Base-by-base conservation (phyloP, 2,888 invertebrate genomes). In the Acrobasis consociella region DNA sequence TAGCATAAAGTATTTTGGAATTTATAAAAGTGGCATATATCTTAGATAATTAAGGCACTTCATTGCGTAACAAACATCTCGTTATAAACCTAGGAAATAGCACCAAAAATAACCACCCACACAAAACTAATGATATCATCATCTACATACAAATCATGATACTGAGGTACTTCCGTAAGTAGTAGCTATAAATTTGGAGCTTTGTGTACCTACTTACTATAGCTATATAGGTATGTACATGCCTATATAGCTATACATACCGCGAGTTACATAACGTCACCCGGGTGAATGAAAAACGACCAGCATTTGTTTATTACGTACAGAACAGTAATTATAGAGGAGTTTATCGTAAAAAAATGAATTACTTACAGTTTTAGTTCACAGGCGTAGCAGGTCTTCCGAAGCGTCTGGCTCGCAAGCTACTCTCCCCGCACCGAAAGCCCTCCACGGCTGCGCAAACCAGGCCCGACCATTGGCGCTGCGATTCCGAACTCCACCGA, bases 391-490 rank as follows among this genome's bases (percentile, higher is more conserved):
- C 87, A 86, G 60, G 42, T 52, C 60, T 38, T n/a, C 22, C 60
- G 60, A 52, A 39, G 42, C 60, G 60, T 60, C 50, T 60, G 60
- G 9, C 60, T 39, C n/a, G 60, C 17, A 13, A 52, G 39, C 51
- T 39, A 2, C 86, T 64, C 87, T 89, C 87, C 87, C 87, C 90
- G 76, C 87, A 77, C 81, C 78, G 80, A 78, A 78, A 75, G 78
- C 65, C 76, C 69, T 82, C 82, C 78, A 91, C 91, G 91, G 77
- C 91, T 92, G 91, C 91, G 91, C 91, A 86, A 79, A 81, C 82
- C 84, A 81, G 67, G 78, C 62, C 58, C 75, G 71, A 74, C 77
- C 81, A 91, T 92, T 92, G 92, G 91, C 76, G 80, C 73, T 69
- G 76, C 75, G 75, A 70, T 71, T 78, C 77, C 85, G 73, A 82